A percentile compares a stretch with the other conserved stretches of the same genome.
Conservation (phyloP, 2,113 vertebrate species). For the Zosterops hypoxanthus region DNA sequence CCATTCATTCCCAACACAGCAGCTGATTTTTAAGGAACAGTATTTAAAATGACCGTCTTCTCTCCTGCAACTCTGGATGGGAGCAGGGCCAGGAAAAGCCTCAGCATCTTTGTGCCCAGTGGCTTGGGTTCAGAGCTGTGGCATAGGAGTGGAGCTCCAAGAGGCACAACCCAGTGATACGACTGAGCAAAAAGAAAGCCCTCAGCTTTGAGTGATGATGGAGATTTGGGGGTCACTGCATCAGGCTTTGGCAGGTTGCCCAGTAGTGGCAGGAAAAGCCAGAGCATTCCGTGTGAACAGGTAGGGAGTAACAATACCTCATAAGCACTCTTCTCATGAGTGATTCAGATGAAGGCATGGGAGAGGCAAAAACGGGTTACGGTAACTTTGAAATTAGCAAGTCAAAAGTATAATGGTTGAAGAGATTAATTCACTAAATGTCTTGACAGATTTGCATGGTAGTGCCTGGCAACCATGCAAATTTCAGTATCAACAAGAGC, state of each 20-base stretch:
- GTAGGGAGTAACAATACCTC: conserved; percentile 20
- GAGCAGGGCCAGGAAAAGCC: background rate
- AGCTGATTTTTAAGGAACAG: background rate
- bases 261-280: background rate
- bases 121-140: background rate
- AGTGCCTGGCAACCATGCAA: background rate
- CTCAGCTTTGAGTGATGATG: background rate
- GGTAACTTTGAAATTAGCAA: background rate
- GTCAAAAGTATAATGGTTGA: conserved; percentile 4
- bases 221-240: background rate
- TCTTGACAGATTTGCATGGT: background rate
- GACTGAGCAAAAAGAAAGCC: background rate
- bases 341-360: conserved; percentile 26
- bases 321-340: background rate
- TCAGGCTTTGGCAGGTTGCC: background rate
- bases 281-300: background rate
- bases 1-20: background rate
- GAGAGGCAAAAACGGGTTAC: background rate
- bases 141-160: fast-evolving
- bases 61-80: fast-evolving
- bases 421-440: conserved; percentile 14
- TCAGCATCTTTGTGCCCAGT: background rate
- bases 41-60: background rate
- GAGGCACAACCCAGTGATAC: background rate
- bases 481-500: background rate